Percentiles rank a stretch among this genome's conserved stretches.
phyloP scores from a whole-genome alignment of 2,888 invertebrate genomes.

The Xylota sylvarum region DNA sequence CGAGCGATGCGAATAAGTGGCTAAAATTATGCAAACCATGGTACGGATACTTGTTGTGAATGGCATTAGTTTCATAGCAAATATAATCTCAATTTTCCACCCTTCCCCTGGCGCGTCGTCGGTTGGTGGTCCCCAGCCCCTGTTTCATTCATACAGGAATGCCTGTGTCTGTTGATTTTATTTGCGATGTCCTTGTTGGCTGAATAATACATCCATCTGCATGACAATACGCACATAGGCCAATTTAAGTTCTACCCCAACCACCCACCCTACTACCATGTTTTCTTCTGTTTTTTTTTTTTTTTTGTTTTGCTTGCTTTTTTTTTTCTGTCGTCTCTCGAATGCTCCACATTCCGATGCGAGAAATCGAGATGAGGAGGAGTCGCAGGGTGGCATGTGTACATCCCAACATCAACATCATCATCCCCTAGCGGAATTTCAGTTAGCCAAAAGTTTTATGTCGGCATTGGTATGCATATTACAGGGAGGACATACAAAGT shows the following conservation, averaged over 20 bases:
- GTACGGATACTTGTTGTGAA: conserved; percentile 76
- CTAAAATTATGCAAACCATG: conserved; percentile 77
- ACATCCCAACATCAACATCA: conserved; percentile 74
- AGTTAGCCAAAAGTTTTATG: conserved; percentile 77
- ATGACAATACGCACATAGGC: conserved; percentile 77
- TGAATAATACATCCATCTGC: conserved; percentile 77
- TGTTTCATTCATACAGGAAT: conserved; percentile 54
- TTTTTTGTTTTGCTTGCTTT: no score
- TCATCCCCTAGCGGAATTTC: conserved; percentile 76
- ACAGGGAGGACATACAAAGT: conserved; percentile 62
- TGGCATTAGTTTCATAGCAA: conserved; percentile 77
- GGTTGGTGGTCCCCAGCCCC: background rate
- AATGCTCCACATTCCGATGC: conserved; percentile 72
- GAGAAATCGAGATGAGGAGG: conserved; percentile 32
- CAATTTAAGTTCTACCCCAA: conserved; percentile 68
- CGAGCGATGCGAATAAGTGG: conserved; percentile 75
- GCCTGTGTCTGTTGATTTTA: conserved; percentile 72
- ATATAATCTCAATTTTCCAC: conserved; percentile 75
- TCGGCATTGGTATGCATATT: conserved; percentile 77
- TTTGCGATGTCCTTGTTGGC: conserved; percentile 73
- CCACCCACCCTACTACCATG: background rate
- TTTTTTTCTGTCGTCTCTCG: conserved; percentile 30
- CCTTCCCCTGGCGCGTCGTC: background rate
- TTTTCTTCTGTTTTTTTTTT: conserved; percentile 28
- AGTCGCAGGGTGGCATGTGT: conserved; percentile 44